Evolutionary conservation across 1,140 invertebrate species (phyloP).

Genomic region (Euura lappo): DNA sequence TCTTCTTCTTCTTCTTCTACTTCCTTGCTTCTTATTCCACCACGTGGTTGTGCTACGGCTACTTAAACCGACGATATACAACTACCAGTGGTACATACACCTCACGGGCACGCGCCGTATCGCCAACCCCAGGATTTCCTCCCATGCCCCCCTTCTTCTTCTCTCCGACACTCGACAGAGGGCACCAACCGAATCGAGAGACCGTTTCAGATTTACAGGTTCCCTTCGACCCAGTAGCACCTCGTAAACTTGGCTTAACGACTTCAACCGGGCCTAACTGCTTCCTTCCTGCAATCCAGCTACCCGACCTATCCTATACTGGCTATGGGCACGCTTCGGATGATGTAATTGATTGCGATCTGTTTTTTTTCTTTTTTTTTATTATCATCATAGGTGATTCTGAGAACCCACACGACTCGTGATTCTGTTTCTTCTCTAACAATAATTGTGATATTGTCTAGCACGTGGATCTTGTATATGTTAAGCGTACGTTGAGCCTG

Average conservation of each 20-base stretch:
- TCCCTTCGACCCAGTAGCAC: constrained; percentile 59
- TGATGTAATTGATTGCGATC: neutral
- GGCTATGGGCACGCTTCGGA: neutral
- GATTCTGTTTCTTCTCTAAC: no score
- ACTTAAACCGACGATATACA: no score
- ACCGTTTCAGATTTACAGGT: constrained; percentile 58
- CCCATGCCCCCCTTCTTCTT: constrained; percentile 20
- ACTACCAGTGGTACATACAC: constrained; percentile 51
- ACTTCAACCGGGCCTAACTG: constrained; percentile 62
- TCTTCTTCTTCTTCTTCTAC: no score
- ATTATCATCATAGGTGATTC: neutral
- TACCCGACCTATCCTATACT: constrained; percentile 47
- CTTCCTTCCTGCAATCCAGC: constrained; percentile 61
- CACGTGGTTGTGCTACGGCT: no score
- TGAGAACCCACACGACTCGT: no score
- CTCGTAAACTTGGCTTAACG: constrained; percentile 64
- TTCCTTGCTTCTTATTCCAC: no score
- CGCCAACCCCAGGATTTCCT: constrained; percentile 8
- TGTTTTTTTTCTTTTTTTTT: neutral
- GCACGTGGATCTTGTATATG: neutral
- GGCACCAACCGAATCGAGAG: constrained; percentile 21
- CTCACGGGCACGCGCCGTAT: constrained; percentile 53
- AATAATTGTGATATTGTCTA: neutral
- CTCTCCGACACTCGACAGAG: neutral
- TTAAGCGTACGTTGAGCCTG: neutral